Base-by-base conservation (phyloP, 2,888 invertebrate species). In the Timema cristinae region DNA sequence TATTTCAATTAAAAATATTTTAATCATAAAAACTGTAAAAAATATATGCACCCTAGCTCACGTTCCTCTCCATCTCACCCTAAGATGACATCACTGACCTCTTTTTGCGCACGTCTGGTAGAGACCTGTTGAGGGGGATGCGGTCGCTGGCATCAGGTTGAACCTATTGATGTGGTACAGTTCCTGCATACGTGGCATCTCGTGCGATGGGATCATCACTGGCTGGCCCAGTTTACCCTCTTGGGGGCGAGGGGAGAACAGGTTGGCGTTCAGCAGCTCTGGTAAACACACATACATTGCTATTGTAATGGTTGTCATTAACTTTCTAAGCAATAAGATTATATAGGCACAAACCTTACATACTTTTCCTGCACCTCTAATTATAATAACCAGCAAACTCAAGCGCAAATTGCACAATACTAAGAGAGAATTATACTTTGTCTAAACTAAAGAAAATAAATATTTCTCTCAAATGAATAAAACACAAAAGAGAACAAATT, bases 71-170 rank as follows among this genome's bases (percentile, higher is more conserved):
- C 32, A 32, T 32, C 32, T 32, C 32, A 32, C 32, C 32, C 32
- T 32, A 32, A 32, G 32, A 32, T 32, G 32, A 32, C 32, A 1
- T 16, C 8, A 71, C 63, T 67, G 83, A 94, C 94, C 88, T 90
- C 79, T 90, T 89, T 80, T 92, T 91, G 75, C 95, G 84, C 78
- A 93, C 91, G 82, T 96, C 95, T 13, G 93, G 94, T 66, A 96
- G 84, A 72, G 88, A 89, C 77, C 96, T 86, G 80, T 95, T 94
- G 52, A 95, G 85, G 10, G 94, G 91, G 80, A 96, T 94, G 76
- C 90, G 88, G 83, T 96, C 95, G 80, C 94, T 93, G 71, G 92
- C 94, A 95, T 84, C 76, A 96, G 86, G 81, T 96, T 96, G 80
- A 95, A 96, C 52, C 92, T 89, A 81, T 96, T 95, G 51, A 96